Evolutionary conservation across 2,113 vertebrate species (phyloP).

Genomic region (Cyanistes caeruleus): DNA sequence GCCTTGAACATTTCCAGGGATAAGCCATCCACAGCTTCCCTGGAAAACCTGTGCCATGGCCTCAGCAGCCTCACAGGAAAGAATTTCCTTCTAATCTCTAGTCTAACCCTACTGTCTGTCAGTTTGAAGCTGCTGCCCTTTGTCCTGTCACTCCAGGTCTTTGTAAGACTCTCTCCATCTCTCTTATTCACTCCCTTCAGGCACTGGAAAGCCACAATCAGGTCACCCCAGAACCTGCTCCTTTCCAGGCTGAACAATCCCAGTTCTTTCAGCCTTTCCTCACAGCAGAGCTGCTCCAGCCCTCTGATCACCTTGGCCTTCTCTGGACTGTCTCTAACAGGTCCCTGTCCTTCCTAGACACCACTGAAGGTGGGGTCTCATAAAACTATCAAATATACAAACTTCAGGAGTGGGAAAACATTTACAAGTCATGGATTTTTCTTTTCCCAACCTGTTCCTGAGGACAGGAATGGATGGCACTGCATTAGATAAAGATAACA

Average conservation of each 20-base stretch:
- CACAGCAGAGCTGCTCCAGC: neutral
- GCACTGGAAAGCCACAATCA: accelerated
- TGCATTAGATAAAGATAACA: neutral
- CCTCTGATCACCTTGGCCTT: neutral
- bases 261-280: accelerated
- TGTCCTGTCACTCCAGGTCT: neutral
- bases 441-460: neutral
- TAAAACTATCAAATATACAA: neutral
- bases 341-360: accelerated
- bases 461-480: neutral
- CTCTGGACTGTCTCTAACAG: neutral
- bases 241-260: accelerated
- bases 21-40: accelerated
- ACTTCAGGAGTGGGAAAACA: neutral
- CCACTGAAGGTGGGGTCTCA: neutral
- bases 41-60: accelerated
- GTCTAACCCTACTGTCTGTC: accelerated
- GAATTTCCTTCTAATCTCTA: neutral
- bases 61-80: accelerated
- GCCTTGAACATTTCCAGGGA: neutral
- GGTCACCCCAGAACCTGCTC: accelerated
- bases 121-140: accelerated
- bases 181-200: accelerated
- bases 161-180: neutral
- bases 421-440: neutral